Evolutionary conservation across 1,140 invertebrate genomes (phyloP), one percentile per base, ranked within the genome.

Genomic region (Mylabris phalerata): DNA sequence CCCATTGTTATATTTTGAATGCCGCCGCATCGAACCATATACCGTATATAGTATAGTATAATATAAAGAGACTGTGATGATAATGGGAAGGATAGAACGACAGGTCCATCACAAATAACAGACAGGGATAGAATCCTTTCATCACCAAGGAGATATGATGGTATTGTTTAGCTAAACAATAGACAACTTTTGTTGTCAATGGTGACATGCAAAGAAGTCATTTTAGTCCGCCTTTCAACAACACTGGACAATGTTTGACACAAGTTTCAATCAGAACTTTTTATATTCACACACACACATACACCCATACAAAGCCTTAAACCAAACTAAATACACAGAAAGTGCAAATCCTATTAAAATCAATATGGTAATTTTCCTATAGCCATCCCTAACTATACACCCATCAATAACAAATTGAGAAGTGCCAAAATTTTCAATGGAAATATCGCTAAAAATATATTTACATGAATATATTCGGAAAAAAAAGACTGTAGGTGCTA

Each of bases 141-240:
- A 68, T 68, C 67, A 68, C 67, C 67, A 67, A 65, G 65, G 65
- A 68, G 67, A 68, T 68, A 67, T 68, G 67, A 68, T 67, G 67
- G 67, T 49, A 69, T 69, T 69, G 67, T 69, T 69, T 69, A 69
- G 67, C 62, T 65, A 69, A 67, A 69, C 67, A 69, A 69, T 69
- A 60, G 67, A 64, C 65, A 69, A 69, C 67, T 69, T 69, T 69
- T 69, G 67, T 69, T 69, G 67, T 69, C 67, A 69, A 69, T 69
- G 67, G 65, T 69, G 67, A 69, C 67, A 69, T 69, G 67, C 67
- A 69, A 69, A 69, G 67, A 69, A 69, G 67, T 69, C 67, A 69
- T 69, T 69, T 67, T 67, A 61, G 66, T 56, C 60, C 63, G 59
- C 61, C 41, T 42, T 62, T 61, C 60, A 32, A 32, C 60, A 61